Evolutionary conservation across 2,113 vertebrate species (phyloP), one percentile per base, ranked within the genome.

Genomic region (Pachypanchax playfairii): DNA sequence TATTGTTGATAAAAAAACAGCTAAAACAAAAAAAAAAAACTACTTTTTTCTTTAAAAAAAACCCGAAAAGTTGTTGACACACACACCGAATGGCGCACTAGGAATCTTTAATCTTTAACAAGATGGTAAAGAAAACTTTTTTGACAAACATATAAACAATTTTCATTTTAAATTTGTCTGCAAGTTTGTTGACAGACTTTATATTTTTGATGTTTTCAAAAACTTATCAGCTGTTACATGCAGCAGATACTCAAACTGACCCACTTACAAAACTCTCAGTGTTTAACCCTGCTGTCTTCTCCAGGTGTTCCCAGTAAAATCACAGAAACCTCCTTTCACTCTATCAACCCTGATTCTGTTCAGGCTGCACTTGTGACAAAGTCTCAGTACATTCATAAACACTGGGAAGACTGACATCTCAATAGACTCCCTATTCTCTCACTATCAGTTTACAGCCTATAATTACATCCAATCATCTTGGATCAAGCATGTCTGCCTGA

Each of bases 401-500:
- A 80, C 65, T 15, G 51, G 70, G 71, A 83, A 78, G 73, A 84
- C 86, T 90, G 88, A 93, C 90, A 85, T 90, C 84, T 92, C 58
- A 80, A 91, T 79, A 41, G 90, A 80, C 84, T 58, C 81, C 83
- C 13, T 90, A 85, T 90, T 84, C 83, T 62, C 62, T 84, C 63
- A 76, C 86, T 92, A 93, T 94, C 91, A 77, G 82, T 65, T 94
- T 93, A 81, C 93, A 90, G 88, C 77, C 70, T 70, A 68, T 88
- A 92, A 94, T 93, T 92, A 93, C 69, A 73, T 75, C 87, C 88
- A 91, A 90, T 90, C 90, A 90, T 88, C 76, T 68, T 70, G 88
- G 88, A 90, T 90, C 86, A 88, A 89, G 85, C 79, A 78, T 65
- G 86, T 88, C 88, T 86, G 88, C 80, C 67, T 86, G 87, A 89